phyloP scores from a whole-genome alignment of 2,888 invertebrate genomes.

The Gisinianus flammeolus region DNA sequence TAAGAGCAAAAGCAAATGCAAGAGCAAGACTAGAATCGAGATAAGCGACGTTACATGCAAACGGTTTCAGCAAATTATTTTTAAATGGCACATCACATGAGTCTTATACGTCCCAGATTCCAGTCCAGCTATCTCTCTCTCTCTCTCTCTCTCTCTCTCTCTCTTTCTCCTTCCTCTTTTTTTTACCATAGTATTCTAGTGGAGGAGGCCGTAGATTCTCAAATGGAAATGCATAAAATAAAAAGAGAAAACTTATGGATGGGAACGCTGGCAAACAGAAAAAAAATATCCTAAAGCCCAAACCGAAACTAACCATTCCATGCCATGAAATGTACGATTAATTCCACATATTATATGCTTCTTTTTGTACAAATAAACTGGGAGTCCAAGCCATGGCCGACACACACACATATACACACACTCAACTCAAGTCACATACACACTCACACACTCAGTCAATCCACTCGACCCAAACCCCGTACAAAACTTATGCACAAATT shows the following conservation, averaged over 20 bases:
- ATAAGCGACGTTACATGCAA: conserved; percentile 19
- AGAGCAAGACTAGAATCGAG: conserved; percentile 1
- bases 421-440: not conserved
- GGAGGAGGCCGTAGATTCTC: too few species aligned
- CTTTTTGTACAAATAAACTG: too few species aligned
- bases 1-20: not conserved
- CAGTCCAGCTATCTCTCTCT: not conserved
- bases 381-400: too few species aligned
- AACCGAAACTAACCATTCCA: too few species aligned
- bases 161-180: too few species aligned
- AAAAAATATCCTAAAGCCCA: too few species aligned
- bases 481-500: too few species aligned
- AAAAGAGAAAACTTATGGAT: too few species aligned
- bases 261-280: too few species aligned
- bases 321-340: too few species aligned
- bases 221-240: not conserved
- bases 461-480: not conserved
- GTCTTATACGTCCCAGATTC: not conserved
- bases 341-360: too few species aligned
- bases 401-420: not conserved
- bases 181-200: too few species aligned
- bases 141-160: not conserved
- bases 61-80: conserved; percentile 10
- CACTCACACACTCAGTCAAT: not conserved
- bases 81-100: conserved; percentile 18